Percentiles rank a stretch among this genome's conserved stretches.
Evolutionary conservation across 53 echinoderm and acorn worm genomes (phyloP).

Genomic region (Echinarachnius parma): DNA sequence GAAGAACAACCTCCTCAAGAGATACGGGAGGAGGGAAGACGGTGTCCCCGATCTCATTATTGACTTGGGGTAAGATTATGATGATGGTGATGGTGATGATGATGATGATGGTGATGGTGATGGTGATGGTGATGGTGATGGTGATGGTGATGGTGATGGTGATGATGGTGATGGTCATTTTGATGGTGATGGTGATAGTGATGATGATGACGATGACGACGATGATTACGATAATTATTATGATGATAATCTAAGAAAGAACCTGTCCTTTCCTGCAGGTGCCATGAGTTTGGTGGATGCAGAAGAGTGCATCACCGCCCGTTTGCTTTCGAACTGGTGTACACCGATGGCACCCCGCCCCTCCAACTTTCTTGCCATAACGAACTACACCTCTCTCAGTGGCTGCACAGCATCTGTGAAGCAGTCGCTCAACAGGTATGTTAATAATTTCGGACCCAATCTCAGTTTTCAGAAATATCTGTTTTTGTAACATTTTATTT

Average conservation of each 20-base stretch:
- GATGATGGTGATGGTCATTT: not conserved
- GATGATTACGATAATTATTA: too few relatives aligned
- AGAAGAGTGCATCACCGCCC: slow-evolving; percentile 75
- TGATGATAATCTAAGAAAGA: too few relatives aligned
- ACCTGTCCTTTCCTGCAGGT: too few relatives aligned
- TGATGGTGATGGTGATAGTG: not conserved
- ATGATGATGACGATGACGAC: too few relatives aligned
- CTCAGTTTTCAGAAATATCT: too few relatives aligned
- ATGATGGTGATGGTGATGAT: too few relatives aligned
- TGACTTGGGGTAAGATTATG: slow-evolving; percentile 61
- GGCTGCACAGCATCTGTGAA: slow-evolving; percentile 85
- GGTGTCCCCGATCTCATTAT: slow-evolving; percentile 68
- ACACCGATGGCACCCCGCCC: slow-evolving; percentile 57
- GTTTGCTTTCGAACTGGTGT: slow-evolving; percentile 79
- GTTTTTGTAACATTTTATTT: too few relatives aligned
- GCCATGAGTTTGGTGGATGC: slow-evolving; percentile 81
- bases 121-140: not conserved
- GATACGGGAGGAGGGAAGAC: slow-evolving; percentile 54
- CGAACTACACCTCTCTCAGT: slow-evolving; percentile 78
- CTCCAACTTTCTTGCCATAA: slow-evolving; percentile 72
- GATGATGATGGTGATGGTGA: not conserved
- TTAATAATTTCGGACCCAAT: too few relatives aligned
- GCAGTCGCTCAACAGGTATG: slow-evolving; percentile 81
- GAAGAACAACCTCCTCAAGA: slow-evolving; percentile 59
- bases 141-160: not conserved